Percentiles rank a stretch among this genome's conserved stretches.
phyloP scores from a whole-genome alignment of 2,888 invertebrate genomes.

The Drosophila antonietae region DNA sequence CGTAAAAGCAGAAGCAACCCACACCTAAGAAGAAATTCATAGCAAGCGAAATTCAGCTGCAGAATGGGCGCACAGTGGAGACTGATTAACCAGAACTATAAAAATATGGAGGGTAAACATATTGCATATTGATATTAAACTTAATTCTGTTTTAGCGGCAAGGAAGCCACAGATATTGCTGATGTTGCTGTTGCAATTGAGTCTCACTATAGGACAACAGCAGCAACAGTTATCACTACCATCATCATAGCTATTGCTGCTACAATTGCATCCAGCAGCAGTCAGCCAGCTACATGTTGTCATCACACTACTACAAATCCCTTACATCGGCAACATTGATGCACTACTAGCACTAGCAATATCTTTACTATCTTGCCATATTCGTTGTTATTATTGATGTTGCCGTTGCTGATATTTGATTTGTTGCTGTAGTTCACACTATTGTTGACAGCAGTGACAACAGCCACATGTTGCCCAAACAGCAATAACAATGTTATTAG shows the following conservation, averaged over 20 bases:
- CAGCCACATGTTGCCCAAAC: neutral
- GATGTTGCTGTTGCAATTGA: neutral
- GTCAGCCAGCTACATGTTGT: neutral
- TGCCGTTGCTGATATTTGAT: neutral
- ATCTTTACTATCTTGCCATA: neutral
- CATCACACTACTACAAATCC: neutral
- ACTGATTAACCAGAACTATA: constrained; percentile 79
- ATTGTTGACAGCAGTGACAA: neutral
- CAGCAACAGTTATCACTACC: neutral
- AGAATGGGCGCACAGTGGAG: constrained; percentile 81
- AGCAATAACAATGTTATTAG: neutral
- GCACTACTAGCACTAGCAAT: neutral
- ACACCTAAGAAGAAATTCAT: constrained; percentile 28
- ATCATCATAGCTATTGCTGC: neutral
- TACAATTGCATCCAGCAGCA: constrained; percentile 26
- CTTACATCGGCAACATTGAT: neutral
- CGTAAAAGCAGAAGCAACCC: constrained; percentile 45
- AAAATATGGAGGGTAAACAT: constrained; percentile 80
- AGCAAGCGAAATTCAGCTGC: neutral
- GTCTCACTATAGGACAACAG: neutral
- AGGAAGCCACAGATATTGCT: neutral
- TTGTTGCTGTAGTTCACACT: neutral
- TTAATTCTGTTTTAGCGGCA: neutral
- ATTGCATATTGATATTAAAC: neutral
- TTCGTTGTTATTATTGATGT: neutral